phyloP scores from a whole-genome alignment of 2,113 vertebrate species.

The Oreochromis spilurus region DNA sequence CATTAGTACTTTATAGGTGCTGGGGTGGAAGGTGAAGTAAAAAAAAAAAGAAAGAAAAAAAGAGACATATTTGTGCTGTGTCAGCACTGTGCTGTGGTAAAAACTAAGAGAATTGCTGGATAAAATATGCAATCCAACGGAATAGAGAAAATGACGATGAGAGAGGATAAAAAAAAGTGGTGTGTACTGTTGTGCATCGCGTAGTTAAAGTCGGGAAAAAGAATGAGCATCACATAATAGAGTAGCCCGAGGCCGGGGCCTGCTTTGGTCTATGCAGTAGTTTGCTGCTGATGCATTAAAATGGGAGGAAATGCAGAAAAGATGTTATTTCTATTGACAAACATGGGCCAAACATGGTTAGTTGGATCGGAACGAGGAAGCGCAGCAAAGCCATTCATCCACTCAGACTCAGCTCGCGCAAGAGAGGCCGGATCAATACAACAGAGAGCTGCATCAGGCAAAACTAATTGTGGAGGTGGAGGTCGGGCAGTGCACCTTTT shows the following conservation, averaged over 20 bases:
- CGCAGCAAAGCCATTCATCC: constrained; percentile 25
- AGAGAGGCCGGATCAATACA: constrained; percentile 42
- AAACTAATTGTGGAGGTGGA: constrained; percentile 60
- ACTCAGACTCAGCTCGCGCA: constrained; percentile 5
- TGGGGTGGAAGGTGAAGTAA: neutral
- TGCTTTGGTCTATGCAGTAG: too few relatives aligned
- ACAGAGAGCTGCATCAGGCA: constrained; percentile 43
- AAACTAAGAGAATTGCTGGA: neutral
- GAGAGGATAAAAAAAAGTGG: neutral
- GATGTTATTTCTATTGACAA: constrained; percentile 7
- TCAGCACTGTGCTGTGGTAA: neutral
- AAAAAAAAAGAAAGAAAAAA: neutral
- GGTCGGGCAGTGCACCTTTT: constrained; percentile 38
- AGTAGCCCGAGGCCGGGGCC: neutral
- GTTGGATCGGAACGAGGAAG: neutral
- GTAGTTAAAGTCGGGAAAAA: neutral
- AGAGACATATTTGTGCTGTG: neutral
- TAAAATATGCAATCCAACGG: constrained; percentile 3
- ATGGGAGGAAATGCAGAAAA: neutral
- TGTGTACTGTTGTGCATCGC: neutral
- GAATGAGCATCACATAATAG: neutral
- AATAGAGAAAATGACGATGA: neutral
- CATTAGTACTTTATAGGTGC: constrained; percentile 29
- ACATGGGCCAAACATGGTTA: constrained; percentile 23
- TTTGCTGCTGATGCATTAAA: neutral